Evolutionary conservation across 2,888 invertebrate genomes (phyloP).

Genomic region (Tetheella fluctuosa): DNA sequence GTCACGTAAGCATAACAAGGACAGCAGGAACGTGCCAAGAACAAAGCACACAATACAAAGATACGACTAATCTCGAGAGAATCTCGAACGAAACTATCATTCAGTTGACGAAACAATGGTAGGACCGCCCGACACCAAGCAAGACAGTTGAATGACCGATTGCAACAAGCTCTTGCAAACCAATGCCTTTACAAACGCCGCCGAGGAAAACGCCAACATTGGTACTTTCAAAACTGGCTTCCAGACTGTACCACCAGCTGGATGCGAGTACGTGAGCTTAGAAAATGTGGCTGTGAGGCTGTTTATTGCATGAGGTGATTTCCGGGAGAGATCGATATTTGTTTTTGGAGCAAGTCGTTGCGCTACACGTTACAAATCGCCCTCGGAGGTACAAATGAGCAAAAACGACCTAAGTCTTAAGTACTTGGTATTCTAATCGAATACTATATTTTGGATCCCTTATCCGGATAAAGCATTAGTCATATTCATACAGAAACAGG

Average conservation of each 20-base stretch:
- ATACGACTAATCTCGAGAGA: slow-evolving; percentile 15
- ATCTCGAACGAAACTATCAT: neutral
- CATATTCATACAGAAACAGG: too few species aligned
- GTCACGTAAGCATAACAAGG: neutral
- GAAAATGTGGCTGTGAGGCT: neutral
- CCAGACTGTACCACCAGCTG: slow-evolving; percentile 1
- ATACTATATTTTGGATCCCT: too few species aligned
- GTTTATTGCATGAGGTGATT: neutral
- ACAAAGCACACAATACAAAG: neutral
- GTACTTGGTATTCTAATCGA: too few species aligned
- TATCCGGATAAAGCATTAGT: too few species aligned
- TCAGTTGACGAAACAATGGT: slow-evolving; percentile 16
- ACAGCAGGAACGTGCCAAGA: neutral
- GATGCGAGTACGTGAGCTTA: slow-evolving; percentile 1
- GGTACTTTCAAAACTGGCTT: slow-evolving; percentile 46
- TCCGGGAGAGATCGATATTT: slow-evolving; percentile 14
- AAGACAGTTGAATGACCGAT: slow-evolving; percentile 56
- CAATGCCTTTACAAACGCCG: slow-evolving; percentile 40
- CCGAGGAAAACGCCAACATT: slow-evolving; percentile 41
- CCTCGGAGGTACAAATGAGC: too few species aligned
- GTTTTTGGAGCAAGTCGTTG: neutral
- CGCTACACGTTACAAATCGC: neutral
- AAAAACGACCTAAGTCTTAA: too few species aligned
- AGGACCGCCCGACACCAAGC: slow-evolving; percentile 9
- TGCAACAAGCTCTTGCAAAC: slow-evolving; percentile 29